A percentile compares a stretch with the other conserved stretches of the same genome.
phyloP scores from a whole-genome alignment of 2,113 vertebrate genomes.

The Hemicordylus capensis region DNA sequence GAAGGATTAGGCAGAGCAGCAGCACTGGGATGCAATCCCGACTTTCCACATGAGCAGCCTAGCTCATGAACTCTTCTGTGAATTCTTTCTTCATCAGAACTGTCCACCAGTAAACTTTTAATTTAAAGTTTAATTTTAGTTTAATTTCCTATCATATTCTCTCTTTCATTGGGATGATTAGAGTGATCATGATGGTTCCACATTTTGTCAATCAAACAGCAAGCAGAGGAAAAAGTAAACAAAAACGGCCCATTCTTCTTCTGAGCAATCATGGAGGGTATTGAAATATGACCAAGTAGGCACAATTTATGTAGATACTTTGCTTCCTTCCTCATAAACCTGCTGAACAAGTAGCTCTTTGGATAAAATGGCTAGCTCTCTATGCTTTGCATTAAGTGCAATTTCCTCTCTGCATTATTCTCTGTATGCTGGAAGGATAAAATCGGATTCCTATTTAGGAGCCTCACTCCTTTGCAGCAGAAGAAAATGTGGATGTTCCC shows the following conservation, averaged over 20 bases:
- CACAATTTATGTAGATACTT: neutral
- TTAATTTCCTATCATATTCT: neutral
- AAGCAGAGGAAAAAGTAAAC: neutral
- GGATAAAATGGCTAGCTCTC: neutral
- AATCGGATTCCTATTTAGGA: neutral
- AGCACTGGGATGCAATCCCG: no score
- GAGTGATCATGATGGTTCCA: neutral
- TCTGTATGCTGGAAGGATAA: neutral
- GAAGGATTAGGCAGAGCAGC: no score
- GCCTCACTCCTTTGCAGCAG: neutral
- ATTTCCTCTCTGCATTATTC: neutral
- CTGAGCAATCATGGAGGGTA: neutral
- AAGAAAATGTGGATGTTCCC: slow-evolving; percentile 14
- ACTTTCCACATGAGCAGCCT: no score
- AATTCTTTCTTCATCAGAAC: neutral
- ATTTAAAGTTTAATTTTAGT: no score
- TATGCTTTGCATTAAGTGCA: slow-evolving; percentile 1
- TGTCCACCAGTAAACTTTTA: neutral
- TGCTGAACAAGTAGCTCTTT: neutral
- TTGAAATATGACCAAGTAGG: neutral
- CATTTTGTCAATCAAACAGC: neutral
- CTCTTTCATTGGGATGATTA: neutral
- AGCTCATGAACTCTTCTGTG: no score
- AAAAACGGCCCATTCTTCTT: neutral
- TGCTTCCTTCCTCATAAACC: no score